Evolutionary conservation across 2,797 vertebrate species (phyloP).

Genomic region (Rhinella marina): DNA sequence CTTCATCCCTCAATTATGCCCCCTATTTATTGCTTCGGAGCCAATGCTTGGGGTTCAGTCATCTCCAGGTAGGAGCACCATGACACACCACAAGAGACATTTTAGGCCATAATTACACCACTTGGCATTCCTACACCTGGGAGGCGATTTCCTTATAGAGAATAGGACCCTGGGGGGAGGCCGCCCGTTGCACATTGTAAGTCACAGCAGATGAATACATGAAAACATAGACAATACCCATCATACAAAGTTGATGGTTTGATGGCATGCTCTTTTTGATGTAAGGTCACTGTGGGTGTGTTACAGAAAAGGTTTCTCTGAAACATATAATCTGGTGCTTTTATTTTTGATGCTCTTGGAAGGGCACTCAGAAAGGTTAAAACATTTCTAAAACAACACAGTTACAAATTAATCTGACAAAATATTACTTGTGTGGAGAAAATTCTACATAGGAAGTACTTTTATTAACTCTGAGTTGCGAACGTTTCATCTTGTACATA

Average conservation of each 20-base stretch:
- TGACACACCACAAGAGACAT: too few species aligned
- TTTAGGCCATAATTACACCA: too few species aligned
- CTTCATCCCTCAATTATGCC: too few species aligned
- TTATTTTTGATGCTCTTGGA: constrained; percentile 42
- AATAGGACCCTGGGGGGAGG: too few species aligned
- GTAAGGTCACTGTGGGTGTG: constrained; percentile 19
- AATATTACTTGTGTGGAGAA: constrained; percentile 12
- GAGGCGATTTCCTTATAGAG: too few species aligned
- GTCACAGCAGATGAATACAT: not conserved
- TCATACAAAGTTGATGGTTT: not conserved
- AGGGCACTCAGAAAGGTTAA: constrained; percentile 39
- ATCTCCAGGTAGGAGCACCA: too few species aligned
- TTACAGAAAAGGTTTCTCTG: constrained; percentile 40
- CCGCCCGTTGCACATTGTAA: too few species aligned
- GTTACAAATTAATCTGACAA: not conserved
- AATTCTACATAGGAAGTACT: not conserved
- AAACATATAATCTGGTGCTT: constrained; percentile 43
- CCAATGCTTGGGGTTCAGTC: too few species aligned
- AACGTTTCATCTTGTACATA: not conserved
- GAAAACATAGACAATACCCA: not conserved
- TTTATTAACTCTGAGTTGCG: not conserved
- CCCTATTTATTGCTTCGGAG: too few species aligned
- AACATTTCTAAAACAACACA: constrained; percentile 34
- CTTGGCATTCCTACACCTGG: too few species aligned
- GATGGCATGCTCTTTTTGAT: constrained; percentile 1